Conservation (phyloP, 30 jellyfish, hydroid and myxozoan genomes). For the Pseudorhiza aurosa region DNA sequence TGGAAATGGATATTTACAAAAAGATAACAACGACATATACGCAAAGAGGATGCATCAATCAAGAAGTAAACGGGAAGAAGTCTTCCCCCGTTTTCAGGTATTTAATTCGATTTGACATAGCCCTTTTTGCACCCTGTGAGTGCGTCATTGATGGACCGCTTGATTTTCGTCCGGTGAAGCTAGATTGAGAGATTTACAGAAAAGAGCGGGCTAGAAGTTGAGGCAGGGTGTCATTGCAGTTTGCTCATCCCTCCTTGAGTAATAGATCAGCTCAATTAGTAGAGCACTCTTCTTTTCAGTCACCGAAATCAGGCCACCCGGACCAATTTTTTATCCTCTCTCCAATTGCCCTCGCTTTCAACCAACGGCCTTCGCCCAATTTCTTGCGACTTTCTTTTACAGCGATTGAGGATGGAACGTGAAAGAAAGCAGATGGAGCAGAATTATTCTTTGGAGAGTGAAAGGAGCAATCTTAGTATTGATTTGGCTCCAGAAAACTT, state of each 20-base stretch:
- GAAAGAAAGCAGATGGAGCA: slow-evolving; percentile 75
- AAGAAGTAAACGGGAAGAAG: slow-evolving; percentile 59
- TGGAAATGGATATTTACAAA: slow-evolving; percentile 37
- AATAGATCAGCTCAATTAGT: too few species aligned
- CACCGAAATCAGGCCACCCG: too few species aligned
- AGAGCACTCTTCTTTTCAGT: too few species aligned
- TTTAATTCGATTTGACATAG: background rate
- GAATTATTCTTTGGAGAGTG: slow-evolving; percentile 29
- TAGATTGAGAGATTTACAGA: too few species aligned
- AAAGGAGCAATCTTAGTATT: slow-evolving; percentile 34
- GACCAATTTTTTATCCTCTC: too few species aligned
- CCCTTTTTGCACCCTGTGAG: background rate
- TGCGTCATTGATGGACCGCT: background rate
- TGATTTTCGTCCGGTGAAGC: slow-evolving; percentile 1
- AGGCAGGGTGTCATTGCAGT: too few species aligned
- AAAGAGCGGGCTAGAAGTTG: too few species aligned
- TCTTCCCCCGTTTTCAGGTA: slow-evolving; percentile 76
- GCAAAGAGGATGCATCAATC: slow-evolving; percentile 35
- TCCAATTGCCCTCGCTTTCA: too few species aligned
- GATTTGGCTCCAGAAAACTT: slow-evolving; percentile 94
- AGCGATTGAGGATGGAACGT: slow-evolving; percentile 72
- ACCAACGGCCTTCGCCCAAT: too few species aligned
- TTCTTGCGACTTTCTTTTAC: background rate
- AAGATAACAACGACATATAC: slow-evolving; percentile 37
- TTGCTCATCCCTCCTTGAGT: too few species aligned